phyloP scores from a whole-genome alignment of 1,140 invertebrate genomes.

The Conus ventricosus region DNA sequence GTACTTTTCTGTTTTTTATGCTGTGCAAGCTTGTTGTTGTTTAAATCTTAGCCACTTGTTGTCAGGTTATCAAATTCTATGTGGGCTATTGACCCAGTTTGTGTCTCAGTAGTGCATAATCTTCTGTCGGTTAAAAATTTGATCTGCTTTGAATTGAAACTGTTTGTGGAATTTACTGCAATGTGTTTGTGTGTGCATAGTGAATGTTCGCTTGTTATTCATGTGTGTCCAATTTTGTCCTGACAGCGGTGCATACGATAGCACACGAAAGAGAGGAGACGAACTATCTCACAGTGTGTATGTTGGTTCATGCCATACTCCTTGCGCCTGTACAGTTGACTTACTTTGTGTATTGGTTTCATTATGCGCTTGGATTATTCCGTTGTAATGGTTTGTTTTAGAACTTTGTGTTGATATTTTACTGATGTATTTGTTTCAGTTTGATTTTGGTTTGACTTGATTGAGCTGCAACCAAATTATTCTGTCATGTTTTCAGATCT shows the following conservation, averaged over 20 bases:
- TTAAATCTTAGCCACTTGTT: background rate
- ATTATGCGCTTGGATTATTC: slow-evolving; percentile 10
- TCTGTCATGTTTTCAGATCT: background rate
- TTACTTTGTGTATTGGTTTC: background rate
- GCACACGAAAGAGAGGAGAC: slow-evolving; percentile 28
- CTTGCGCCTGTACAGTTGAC: background rate
- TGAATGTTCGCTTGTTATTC: background rate
- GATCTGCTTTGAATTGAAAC: too few relatives aligned
- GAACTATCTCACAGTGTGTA: slow-evolving; percentile 21
- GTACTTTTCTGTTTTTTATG: too few relatives aligned
- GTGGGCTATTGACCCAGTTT: too few relatives aligned
- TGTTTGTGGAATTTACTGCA: too few relatives aligned
- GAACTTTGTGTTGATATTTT: background rate
- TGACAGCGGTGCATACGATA: slow-evolving; percentile 40
- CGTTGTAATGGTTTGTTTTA: background rate
- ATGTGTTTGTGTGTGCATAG: background rate
- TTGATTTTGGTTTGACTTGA: background rate
- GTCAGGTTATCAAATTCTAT: too few relatives aligned
- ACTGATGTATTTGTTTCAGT: background rate
- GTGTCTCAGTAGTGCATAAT: too few relatives aligned
- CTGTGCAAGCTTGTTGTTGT: too few relatives aligned
- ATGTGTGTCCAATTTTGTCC: slow-evolving; percentile 26
- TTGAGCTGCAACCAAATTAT: background rate
- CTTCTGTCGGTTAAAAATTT: too few relatives aligned
- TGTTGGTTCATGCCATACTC: background rate